Base-by-base conservation (phyloP, 2,888 invertebrate genomes). In the Acanthosepion esculentum region DNA sequence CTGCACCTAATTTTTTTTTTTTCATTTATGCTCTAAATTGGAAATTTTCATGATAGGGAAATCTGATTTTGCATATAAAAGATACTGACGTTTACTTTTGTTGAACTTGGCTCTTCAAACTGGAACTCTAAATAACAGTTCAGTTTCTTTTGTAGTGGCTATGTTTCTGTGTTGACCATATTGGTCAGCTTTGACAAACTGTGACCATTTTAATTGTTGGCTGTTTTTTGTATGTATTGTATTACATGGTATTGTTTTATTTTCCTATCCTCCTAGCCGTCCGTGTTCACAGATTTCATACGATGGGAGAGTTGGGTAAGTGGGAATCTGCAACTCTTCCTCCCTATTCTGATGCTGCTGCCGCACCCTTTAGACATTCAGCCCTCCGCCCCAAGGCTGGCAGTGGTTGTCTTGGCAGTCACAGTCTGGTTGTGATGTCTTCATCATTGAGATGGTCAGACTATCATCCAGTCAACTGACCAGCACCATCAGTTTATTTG, bases 301-400 rank as follows among this genome's bases (percentile, higher is more conserved):
- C 64, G 64, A 48, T 55, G 64, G 94, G 94, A 94, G 64, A 94
- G 94, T 33, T 94, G 55, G 94, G 94, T 94, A 94, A 94, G 94
- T 94, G 94, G 94, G 94, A 50, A 10, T 94, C 64, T 55, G 33
- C 41, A 55, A 53, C 93, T 93, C n/a, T 53, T 78, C 78, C 53
- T 50, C n/a, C 50, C 50, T 93, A 8, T 78, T n/a, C 78, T 33
- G 78, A 78, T 78, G 78, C 78, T 78, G 78, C 64, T 64, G 29
- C n/a, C 33, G 78, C 78, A 78, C 78, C 33, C n/a, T 78, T 15
- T 33, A 78, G 78, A 78, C 59, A 59, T 59, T 23, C 23, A 23
- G 59, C 78, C 15, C 78, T 33, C n/a, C n/a, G 8, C 78, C n/a
- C 78, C n/a, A 10, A n/a, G 15, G n/a, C 78, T 78, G n/a, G 78